A percentile compares a stretch with the other conserved stretches of the same genome.
phyloP scores from a whole-genome alignment of 1,140 invertebrate genomes.

The Plectrocnemia conspersa region DNA sequence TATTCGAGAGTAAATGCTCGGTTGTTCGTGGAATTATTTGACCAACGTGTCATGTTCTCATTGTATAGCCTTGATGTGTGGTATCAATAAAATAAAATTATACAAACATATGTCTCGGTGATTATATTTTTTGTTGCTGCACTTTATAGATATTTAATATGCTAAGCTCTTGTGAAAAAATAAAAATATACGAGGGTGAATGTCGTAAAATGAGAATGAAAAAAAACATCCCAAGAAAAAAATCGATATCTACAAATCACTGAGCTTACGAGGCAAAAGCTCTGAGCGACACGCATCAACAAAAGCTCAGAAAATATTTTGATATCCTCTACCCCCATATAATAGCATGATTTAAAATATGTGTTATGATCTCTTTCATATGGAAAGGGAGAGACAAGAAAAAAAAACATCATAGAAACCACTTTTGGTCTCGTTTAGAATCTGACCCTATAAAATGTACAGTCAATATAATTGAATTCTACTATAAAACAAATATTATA shows the following conservation, averaged over 20 bases:
- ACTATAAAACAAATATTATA: not conserved
- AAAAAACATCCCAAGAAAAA: slow-evolving; percentile 2
- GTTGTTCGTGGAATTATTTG: too few relatives aligned
- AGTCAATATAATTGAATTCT: slow-evolving; percentile 15
- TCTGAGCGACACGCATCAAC: slow-evolving; percentile 12
- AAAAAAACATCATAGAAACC: slow-evolving; percentile 18
- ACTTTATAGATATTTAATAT: too few relatives aligned
- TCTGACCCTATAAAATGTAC: slow-evolving; percentile 20
- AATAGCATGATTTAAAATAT: slow-evolving; percentile 21
- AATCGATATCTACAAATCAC: slow-evolving; percentile 21
- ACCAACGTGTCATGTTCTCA: too few relatives aligned
- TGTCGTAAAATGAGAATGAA: not conserved
- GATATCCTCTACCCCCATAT: slow-evolving; percentile 28
- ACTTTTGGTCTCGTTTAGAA: slow-evolving; percentile 29
- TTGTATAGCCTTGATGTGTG: too few relatives aligned
- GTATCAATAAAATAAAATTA: too few relatives aligned
- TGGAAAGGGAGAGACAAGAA: slow-evolving; percentile 19
- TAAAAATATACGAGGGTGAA: not conserved
- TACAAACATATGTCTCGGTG: too few relatives aligned
- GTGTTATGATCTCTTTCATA: slow-evolving; percentile 28
- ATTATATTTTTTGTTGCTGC: too few relatives aligned
- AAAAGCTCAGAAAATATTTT: slow-evolving; percentile 30
- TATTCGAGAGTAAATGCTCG: too few relatives aligned
- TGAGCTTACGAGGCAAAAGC: slow-evolving; percentile 4
- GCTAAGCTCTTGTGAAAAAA: too few relatives aligned